These are phyloP conservation scores for Lepidurus packardi DNA, from an alignment of 1,140 invertebrate genomes.

Conservation along the genomic window DNA sequence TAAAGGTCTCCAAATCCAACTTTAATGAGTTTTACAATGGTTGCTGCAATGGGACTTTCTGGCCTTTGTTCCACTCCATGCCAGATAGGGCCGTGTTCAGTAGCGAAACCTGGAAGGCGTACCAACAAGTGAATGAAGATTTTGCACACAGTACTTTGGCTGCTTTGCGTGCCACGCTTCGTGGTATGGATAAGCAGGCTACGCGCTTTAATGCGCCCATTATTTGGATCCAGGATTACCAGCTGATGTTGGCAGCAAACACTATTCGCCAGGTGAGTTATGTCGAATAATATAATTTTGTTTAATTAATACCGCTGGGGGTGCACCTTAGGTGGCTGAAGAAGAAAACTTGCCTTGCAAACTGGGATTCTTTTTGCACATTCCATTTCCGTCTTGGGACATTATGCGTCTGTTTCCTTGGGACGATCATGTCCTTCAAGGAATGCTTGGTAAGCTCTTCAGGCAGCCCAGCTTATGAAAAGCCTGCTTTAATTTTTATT, in stretches of 20 bases:
- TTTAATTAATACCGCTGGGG: neutral
- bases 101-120: constrained; percentile 44
- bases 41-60: constrained; percentile 45
- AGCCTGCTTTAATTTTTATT: constrained; percentile 13
- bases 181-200: constrained; percentile 39
- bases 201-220: constrained; percentile 42
- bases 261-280: constrained; percentile 42
- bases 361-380: constrained; percentile 48
- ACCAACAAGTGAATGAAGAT: constrained; percentile 43
- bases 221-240: constrained; percentile 51
- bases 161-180: constrained; percentile 40
- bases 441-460: constrained; percentile 42
- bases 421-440: constrained; percentile 47
- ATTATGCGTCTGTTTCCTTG: constrained; percentile 48
- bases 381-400: constrained; percentile 49
- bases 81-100: constrained; percentile 45
- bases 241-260: constrained; percentile 47
- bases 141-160: constrained; percentile 43
- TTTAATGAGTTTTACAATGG: constrained; percentile 48
- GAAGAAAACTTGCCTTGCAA: constrained; percentile 44
- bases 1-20: constrained; percentile 39
- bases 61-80: constrained; percentile 48
- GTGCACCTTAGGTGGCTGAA: constrained; percentile 40
- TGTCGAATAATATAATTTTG: neutral
- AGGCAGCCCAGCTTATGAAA: neutral